A percentile compares a stretch with the other conserved stretches of the same genome.
Conservation (phyloP, 2,797 vertebrate species). For the Silurus lanzhouensis region DNA sequence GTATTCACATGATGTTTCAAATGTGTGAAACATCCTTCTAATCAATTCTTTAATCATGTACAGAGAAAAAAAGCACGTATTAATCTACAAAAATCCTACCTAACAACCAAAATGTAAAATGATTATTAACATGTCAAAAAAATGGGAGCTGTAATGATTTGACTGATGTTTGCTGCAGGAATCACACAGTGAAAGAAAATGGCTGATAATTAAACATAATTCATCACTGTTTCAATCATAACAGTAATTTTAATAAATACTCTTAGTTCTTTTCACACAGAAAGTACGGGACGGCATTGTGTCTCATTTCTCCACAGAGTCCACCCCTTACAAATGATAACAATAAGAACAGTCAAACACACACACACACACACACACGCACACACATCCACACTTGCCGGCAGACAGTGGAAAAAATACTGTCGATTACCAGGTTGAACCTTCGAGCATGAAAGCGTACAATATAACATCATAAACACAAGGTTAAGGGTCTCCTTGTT, state of each 20-base stretch:
- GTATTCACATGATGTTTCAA: not conserved
- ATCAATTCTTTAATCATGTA: not conserved
- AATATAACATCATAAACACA: conserved; percentile 15
- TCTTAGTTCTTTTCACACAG: conserved; percentile 73
- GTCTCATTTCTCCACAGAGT: conserved; percentile 64
- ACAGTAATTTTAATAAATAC: conserved; percentile 83
- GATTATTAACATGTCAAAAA: not conserved
- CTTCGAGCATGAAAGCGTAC: conserved; percentile 36
- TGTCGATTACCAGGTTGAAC: conserved; percentile 49
- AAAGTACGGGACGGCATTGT: conserved; percentile 64
- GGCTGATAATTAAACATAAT: conserved; percentile 56
- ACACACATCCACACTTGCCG: conserved; percentile 40
- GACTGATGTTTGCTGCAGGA: too few relatives aligned
- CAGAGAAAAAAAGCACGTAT: not conserved
- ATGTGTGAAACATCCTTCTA: not conserved
- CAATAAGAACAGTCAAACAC: conserved; percentile 58
- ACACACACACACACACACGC: conserved; percentile 63
- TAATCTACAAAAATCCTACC: not conserved
- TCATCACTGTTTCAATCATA: conserved; percentile 68
- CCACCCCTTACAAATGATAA: conserved; percentile 69
- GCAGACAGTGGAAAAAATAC: conserved; percentile 58
- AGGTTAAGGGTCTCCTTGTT: conserved; percentile 28
- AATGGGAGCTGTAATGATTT: not conserved
- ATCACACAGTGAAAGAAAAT: not conserved
- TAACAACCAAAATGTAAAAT: not conserved